A percentile compares a stretch with the other conserved stretches of the same genome.
Conservation (phyloP, 2,113 vertebrate species). For the Anguilla japonica region DNA sequence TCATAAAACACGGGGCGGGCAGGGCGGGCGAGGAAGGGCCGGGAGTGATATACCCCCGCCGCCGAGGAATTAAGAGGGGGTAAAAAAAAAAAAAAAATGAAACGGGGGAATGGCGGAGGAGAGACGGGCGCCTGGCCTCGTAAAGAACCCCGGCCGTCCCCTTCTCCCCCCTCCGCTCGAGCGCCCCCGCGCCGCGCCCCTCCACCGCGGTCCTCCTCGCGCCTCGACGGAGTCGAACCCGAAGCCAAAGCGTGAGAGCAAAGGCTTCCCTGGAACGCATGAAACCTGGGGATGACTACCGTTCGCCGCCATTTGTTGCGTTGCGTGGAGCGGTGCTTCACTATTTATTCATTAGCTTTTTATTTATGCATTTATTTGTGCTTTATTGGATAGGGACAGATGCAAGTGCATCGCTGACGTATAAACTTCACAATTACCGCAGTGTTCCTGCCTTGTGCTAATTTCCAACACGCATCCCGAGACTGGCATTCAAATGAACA, state of each 20-base stretch:
- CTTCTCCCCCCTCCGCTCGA: not conserved
- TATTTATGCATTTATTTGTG: not conserved
- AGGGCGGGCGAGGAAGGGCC: conserved; percentile 35
- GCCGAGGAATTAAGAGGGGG: conserved; percentile 40
- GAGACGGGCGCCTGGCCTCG: conserved; percentile 39
- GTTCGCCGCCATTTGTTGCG: not conserved
- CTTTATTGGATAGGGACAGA: not conserved
- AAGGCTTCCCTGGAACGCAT: not conserved
- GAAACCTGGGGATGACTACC: too few relatives aligned
- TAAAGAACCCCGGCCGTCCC: not conserved
- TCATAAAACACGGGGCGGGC: conserved; percentile 52
- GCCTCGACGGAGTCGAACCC: not conserved
- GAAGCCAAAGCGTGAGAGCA: not conserved
- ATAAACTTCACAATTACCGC: not conserved
- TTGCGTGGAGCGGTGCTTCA: not conserved
- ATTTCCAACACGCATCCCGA: not conserved
- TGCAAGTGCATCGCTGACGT: not conserved
- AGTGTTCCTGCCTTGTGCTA: not conserved
- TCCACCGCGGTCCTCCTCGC: not conserved
- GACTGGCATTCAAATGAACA: not conserved
- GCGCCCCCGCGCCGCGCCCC: not conserved
- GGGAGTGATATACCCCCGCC: conserved; percentile 51
- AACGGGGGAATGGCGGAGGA: conserved; percentile 24
- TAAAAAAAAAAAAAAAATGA: conserved; percentile 37
- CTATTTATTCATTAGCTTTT: not conserved